Evolutionary conservation across 2,113 vertebrate genomes (phyloP), one percentile per base, ranked within the genome.

Genomic region (Pelobates fuscus): DNA sequence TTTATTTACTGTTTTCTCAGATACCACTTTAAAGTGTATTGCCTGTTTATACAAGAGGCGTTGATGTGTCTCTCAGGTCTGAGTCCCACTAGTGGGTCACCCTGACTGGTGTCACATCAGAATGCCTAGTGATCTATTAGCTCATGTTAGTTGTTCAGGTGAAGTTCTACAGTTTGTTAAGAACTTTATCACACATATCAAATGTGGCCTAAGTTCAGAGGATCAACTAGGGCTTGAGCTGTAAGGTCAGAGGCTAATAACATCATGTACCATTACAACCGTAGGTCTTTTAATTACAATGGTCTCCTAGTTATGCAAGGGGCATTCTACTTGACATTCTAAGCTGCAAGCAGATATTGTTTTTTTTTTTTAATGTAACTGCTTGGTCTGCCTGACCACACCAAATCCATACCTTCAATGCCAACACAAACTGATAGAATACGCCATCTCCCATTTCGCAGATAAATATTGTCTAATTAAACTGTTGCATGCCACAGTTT

Each of bases 61-160:
- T 71, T 86, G 86, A 86, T 84, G 80, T 82, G 77, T 83, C 86
- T 83, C 81, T 67, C 84, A 82, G 85, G 78, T 83, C 77, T 75
- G 32, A 20, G 0, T 75, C 86, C 67, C 85, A 81, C 86, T 84
- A 81, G 86, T 85, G 80, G 86, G 85, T 80, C 82, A 79, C 71
- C 32, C 32, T 10, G 5, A 10, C 32, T 78, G 70, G 80, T 87
- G 83, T 88, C 87, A 89, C 72, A 44, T 20, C 82, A 77, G 88
- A 90, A 90, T 88, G 87, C 69, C 78, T 44, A 67, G 82, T 88
- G 87, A 89, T 89, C 85, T 87, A 88, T 81, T 84, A 84, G 81
- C 3, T n/a, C 82, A 80, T 10, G 32, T 79, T 85, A 84, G 86
- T 88, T 88, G 88, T 81, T 87, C 88, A 89, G 89, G 85, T 88